phyloP scores from a whole-genome alignment of 2,113 vertebrate species.

The Enhydra lutris region DNA sequence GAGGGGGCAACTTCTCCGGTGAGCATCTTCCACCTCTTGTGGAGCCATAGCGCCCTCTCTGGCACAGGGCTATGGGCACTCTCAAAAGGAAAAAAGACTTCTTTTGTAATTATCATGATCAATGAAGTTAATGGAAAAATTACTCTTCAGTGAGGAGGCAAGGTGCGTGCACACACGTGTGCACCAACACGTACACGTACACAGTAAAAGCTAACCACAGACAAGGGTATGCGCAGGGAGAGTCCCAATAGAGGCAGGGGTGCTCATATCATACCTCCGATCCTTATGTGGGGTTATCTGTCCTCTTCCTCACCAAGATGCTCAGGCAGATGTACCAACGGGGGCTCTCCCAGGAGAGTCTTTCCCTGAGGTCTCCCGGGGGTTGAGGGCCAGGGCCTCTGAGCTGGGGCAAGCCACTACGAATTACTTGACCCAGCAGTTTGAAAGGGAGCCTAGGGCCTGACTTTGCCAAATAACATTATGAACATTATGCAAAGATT shows the following conservation, averaged over 20 bases:
- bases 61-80: not conserved
- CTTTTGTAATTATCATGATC: not conserved
- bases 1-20: not conserved
- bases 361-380: not conserved
- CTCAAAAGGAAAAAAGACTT: not conserved
- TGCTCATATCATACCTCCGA: not conserved
- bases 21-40: not conserved
- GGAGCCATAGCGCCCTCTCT: not conserved
- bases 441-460: not conserved
- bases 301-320: not conserved
- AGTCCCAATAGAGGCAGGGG: not conserved
- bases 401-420: not conserved
- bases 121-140: not conserved
- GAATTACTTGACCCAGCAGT: not conserved
- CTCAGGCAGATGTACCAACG: not conserved
- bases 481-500: not conserved
- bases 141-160: slow-evolving; percentile 27
- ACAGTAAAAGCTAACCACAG: not conserved
- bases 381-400: not conserved
- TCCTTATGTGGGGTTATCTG: not conserved
- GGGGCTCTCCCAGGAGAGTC: not conserved
- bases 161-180: accelerated
- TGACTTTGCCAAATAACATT: not conserved
- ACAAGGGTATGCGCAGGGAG: not conserved
- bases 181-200: accelerated